These are phyloP conservation scores for Eumaeus atala DNA, from an alignment of 1,140 invertebrate genomes.

Conservation along the genomic window DNA sequence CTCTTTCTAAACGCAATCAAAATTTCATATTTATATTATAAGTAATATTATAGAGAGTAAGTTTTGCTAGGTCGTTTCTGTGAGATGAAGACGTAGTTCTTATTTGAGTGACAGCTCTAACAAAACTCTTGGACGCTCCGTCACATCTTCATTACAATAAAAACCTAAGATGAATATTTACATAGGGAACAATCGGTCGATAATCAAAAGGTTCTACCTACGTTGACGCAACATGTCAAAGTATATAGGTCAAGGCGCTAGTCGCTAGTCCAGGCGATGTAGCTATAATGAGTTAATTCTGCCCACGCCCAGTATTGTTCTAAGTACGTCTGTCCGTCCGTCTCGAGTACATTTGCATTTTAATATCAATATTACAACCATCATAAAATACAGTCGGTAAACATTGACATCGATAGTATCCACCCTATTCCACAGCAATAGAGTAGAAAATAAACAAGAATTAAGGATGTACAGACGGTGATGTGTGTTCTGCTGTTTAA, in stretches of 20 bases:
- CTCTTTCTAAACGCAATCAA: too few relatives aligned
- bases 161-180: too few relatives aligned
- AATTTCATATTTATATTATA: too few relatives aligned
- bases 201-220: too few relatives aligned
- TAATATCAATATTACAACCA: slow-evolving; percentile 56
- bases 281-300: slow-evolving; percentile 58
- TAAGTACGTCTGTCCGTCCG: slow-evolving; percentile 51
- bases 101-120: too few relatives aligned
- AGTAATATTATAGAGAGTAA: too few relatives aligned
- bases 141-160: too few relatives aligned
- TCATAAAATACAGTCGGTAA: slow-evolving; percentile 14
- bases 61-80: too few relatives aligned
- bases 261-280: slow-evolving; percentile 47
- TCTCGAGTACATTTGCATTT: slow-evolving; percentile 47
- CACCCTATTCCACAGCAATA: slow-evolving; percentile 18
- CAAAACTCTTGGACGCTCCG: too few relatives aligned
- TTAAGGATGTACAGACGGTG: slow-evolving; percentile 15
- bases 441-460: slow-evolving; percentile 17
- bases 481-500: slow-evolving; percentile 36
- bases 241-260: slow-evolving; percentile 61
- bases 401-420: slow-evolving; percentile 16
- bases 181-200: too few relatives aligned
- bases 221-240: too few relatives aligned
- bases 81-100: too few relatives aligned
- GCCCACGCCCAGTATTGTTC: slow-evolving; percentile 66